These are phyloP conservation scores for Reticulitermes lucifugus DNA, from an alignment of 2,888 invertebrate genomes.

Conservation along the genomic window DNA sequence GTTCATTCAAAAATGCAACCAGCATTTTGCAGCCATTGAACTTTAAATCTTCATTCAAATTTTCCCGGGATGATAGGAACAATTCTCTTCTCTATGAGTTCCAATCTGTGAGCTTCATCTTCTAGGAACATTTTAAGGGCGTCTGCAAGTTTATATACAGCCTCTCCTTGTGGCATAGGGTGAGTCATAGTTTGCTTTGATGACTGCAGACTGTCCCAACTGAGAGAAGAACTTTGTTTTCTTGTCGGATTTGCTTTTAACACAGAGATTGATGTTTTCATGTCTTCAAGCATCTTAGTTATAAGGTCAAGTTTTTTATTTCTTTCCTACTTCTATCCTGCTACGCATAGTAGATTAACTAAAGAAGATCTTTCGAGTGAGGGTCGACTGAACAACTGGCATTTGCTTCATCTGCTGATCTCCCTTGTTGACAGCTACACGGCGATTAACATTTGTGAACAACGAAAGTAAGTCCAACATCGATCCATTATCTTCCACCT, in stretches of 20 bases:
- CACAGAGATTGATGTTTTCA: background rate
- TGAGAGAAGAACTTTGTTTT: background rate
- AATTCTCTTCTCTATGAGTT: background rate
- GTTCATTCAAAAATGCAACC: slow-evolving; percentile 1
- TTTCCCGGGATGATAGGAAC: slow-evolving; percentile 7
- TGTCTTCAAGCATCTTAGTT: background rate
- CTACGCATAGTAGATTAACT: background rate
- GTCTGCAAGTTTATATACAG: background rate
- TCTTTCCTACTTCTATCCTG: background rate
- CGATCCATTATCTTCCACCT: slow-evolving; percentile 57
- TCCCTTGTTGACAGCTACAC: slow-evolving; percentile 36
- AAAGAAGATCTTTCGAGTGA: slow-evolving; percentile 32
- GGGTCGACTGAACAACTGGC: slow-evolving; percentile 42
- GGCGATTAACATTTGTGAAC: slow-evolving; percentile 46
- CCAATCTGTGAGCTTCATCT: background rate
- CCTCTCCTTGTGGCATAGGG: background rate
- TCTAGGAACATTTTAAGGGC: slow-evolving; percentile 30
- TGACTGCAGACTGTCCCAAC: background rate
- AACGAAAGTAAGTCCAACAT: slow-evolving; percentile 35
- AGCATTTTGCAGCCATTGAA: background rate
- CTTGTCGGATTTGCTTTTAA: background rate
- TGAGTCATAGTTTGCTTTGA: background rate
- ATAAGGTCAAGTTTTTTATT: background rate
- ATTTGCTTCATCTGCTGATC: background rate
- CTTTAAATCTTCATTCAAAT: slow-evolving; percentile 8